Conservation (phyloP, 2,888 invertebrate species). For the Pterostichus niger region DNA sequence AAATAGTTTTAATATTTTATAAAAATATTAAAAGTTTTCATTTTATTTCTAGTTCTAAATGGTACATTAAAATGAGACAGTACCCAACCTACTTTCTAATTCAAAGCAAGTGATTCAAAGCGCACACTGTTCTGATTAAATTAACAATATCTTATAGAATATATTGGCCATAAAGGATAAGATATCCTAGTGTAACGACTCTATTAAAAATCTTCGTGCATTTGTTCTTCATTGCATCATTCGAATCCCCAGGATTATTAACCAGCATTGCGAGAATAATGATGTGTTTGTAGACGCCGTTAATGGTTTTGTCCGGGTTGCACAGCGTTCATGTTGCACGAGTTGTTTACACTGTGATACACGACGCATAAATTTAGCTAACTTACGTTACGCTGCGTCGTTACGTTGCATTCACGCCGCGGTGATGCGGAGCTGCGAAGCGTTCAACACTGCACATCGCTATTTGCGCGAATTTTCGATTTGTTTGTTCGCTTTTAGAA, state of each 20-base stretch:
- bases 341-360: constrained; percentile 62
- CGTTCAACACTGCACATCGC: background rate
- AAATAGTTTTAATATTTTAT: too few relatives aligned
- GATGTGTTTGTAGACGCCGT: constrained; percentile 56
- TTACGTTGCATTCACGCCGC: constrained; percentile 22
- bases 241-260: background rate
- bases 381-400: constrained; percentile 49
- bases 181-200: too few relatives aligned
- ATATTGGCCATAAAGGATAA: too few relatives aligned
- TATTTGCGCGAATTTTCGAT: constrained; percentile 15
- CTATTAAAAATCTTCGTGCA: too few relatives aligned
- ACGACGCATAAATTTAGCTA: constrained; percentile 63
- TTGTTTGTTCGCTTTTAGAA: constrained; percentile 22
- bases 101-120: too few relatives aligned
- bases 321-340: constrained; percentile 49
- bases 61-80: too few relatives aligned
- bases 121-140: too few relatives aligned
- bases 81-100: too few relatives aligned
- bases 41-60: too few relatives aligned
- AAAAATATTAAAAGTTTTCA: too few relatives aligned
- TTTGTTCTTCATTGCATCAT: background rate
- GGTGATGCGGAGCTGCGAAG: background rate
- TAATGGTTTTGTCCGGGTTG: constrained; percentile 59
- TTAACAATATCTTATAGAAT: too few relatives aligned
- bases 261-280: too few relatives aligned